Conservation (phyloP, 2,888 invertebrate genomes). For the Tiliacea aurago region DNA sequence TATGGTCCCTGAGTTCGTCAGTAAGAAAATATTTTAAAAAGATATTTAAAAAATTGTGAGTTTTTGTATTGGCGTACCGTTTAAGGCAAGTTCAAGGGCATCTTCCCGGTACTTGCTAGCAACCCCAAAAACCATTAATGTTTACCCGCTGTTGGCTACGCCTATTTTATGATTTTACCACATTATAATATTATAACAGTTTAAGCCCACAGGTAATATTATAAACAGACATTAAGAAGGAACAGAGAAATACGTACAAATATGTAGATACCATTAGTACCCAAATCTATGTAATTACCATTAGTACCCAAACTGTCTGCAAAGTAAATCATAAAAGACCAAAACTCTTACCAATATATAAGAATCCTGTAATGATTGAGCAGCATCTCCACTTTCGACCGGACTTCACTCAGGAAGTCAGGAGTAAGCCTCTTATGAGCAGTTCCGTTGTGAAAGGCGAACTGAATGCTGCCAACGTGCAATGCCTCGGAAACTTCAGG, state of each 20-base stretch:
- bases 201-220: too few relatives aligned
- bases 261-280: not conserved
- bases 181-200: too few relatives aligned
- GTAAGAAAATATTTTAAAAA: too few relatives aligned
- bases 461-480: conserved; percentile 93
- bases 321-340: not conserved
- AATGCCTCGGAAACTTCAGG: conserved; percentile 91
- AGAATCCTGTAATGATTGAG: conserved; percentile 92
- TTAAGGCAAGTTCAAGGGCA: too few relatives aligned
- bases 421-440: conserved; percentile 81
- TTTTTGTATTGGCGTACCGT: too few relatives aligned
- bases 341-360: conserved; percentile 90
- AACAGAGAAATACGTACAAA: not conserved
- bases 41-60: too few relatives aligned
- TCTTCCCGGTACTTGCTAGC: too few relatives aligned
- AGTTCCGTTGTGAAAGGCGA: conserved; percentile 72
- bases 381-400: conserved; percentile 90
- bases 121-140: too few relatives aligned
- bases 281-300: not conserved
- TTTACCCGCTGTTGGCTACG: too few relatives aligned
- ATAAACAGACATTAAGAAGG: not conserved
- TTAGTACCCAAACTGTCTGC: not conserved
- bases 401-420: conserved; percentile 93
- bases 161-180: too few relatives aligned
- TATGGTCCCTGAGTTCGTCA: too few relatives aligned